A percentile compares a stretch with the other conserved stretches of the same genome.
Conservation (phyloP, 2,797 vertebrate species). For the Sebastes vulpes region DNA sequence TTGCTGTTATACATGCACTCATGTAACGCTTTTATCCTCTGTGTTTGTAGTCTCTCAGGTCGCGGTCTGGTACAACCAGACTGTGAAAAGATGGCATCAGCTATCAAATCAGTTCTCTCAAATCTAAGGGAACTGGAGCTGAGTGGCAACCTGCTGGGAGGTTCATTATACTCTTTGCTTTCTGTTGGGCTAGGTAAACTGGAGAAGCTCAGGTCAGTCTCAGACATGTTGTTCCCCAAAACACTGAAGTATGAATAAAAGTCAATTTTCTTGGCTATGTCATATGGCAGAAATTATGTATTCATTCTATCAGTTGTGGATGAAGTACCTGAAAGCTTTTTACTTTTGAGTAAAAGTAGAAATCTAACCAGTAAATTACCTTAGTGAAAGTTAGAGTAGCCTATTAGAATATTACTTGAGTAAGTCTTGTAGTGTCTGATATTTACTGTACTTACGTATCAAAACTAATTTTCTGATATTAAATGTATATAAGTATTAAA, state of each 20-base stretch:
- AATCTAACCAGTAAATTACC: no score
- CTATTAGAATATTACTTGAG: no score
- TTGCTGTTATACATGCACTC: background rate
- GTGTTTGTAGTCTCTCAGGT: slow-evolving; percentile 27
- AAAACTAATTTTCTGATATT: no score
- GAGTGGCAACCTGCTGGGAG: background rate
- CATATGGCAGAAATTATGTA: background rate
- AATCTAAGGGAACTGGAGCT: slow-evolving; percentile 41
- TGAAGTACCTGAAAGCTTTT: no score
- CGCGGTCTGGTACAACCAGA: accelerated
- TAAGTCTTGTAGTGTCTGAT: no score
- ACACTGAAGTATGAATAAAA: background rate
- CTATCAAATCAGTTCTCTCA: background rate
- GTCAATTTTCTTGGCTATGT: background rate
- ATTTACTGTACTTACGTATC: no score
- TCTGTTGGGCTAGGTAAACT: slow-evolving; percentile 13
- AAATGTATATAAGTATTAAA: no score
- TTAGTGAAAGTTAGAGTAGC: no score
- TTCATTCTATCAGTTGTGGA: background rate
- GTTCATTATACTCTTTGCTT: background rate
- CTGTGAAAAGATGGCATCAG: background rate
- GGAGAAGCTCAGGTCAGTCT: slow-evolving; percentile 43
- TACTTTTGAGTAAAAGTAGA: no score
- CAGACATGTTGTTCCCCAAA: background rate
- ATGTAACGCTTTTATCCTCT: background rate